Evolutionary conservation across 2,113 vertebrate genomes (phyloP), one percentile per base, ranked within the genome.

Genomic region (rat (Rattus norvegicus)): DNA sequence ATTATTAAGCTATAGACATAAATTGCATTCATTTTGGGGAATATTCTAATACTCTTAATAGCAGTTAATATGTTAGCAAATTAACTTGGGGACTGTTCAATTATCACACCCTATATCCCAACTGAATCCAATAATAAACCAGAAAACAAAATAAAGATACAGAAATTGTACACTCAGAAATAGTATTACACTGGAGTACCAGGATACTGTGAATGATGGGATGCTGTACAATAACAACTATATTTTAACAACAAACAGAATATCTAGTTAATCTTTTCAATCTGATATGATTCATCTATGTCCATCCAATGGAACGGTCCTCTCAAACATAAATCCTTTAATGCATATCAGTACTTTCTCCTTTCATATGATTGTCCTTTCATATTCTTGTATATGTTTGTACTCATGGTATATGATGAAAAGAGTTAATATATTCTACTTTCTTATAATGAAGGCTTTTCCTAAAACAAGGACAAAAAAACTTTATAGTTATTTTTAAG

Each of bases 171-270:
- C 6, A 24, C 19, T 80, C 3, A 76, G 24, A 69, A 69, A 47
- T n/a, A 76, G 7, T 28, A 13, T 5, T 28, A n/a, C 14, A 49
- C 1, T 1, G 30, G 61, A 52, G 5, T 13, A 36, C 2, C 5
- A 36, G 4, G 16, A 63, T n/a, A 0, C 26, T 81, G 2, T 33
- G 12, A 59, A 5, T 65, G 9, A 24, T 19, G 1, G 16, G 17
- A 9, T 1, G 14, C 3, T 16, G 36, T 30, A 4, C n/a, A 0
- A 30, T 67, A 67, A 28, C 2, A 8, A 2, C 30, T 17, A 5
- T 33, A 2, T 33, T 3, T 72, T 47, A 12, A 0, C 7, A 12
- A 61, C 72, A 47, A 28, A 14, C 10, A 24, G 19, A 79, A 28
- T 67, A 70, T 54, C 17, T 72, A 47, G 7, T 0, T 30, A 76